Conservation (phyloP, 2,888 invertebrate genomes). For the Papilio demoleus region DNA sequence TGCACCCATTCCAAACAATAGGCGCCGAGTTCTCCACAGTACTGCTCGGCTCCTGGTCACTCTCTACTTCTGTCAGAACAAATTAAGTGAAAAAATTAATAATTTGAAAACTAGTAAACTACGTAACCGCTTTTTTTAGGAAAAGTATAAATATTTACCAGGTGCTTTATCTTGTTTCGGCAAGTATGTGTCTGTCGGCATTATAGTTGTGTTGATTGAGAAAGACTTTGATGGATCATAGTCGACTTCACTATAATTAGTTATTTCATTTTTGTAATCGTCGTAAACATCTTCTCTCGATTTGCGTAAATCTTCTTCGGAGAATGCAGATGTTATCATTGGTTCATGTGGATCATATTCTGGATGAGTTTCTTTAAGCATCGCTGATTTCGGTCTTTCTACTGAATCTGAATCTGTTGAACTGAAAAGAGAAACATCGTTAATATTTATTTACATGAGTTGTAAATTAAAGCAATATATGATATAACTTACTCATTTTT, state of each 20-base stretch:
- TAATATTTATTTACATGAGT: constrained; percentile 13
- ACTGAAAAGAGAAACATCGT: constrained; percentile 51
- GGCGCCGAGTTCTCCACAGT: constrained; percentile 85
- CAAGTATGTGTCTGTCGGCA: constrained; percentile 56
- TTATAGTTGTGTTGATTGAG: constrained; percentile 58
- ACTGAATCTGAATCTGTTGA: constrained; percentile 77
- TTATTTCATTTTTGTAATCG: constrained; percentile 68
- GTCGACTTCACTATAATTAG: constrained; percentile 58
- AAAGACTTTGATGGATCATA: constrained; percentile 67
- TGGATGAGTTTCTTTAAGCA: constrained; percentile 74
- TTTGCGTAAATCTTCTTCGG: constrained; percentile 76
- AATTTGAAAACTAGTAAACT: background rate
- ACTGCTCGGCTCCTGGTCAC: constrained; percentile 91
- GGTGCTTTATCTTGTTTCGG: constrained; percentile 64
- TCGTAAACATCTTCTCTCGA: constrained; percentile 74
- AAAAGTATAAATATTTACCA: constrained; percentile 52
- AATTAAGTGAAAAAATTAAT: background rate
- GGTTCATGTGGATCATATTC: constrained; percentile 80
- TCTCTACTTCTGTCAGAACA: constrained; percentile 80
- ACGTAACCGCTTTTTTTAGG: background rate
- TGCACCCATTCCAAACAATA: constrained; percentile 91
- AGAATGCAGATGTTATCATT: constrained; percentile 79
- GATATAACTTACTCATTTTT: constrained; percentile 72
- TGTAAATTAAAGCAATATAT: constrained; percentile 5
- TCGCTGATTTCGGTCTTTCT: constrained; percentile 78